Base-by-base conservation (phyloP, 2,113 vertebrate genomes). In the Chionomys nivalis region DNA sequence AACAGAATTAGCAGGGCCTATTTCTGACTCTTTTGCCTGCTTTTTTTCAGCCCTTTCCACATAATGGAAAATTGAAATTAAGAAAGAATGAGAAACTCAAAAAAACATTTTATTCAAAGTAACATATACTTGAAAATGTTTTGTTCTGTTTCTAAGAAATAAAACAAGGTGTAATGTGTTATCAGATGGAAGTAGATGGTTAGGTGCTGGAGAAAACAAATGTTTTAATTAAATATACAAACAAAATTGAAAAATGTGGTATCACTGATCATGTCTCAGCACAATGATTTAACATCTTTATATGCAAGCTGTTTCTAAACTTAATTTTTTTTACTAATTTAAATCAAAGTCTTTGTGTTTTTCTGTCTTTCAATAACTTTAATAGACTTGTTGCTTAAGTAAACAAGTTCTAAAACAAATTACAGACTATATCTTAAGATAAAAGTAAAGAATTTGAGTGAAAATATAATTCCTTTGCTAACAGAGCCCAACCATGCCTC, bases 391-490 rank as follows among this genome's bases (percentile, higher is more conserved):
- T 7, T 58, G 73, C 28, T 49, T 94, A 24, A 92, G 88, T 73
- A 96, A 94, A 21, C 7, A 96, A 94, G 49, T 68, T 97, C 89
- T 90, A 65, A 85, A 82, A 44, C 0, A 36, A 0, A 7, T 44
- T 77, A 14, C n/a, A 87, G 88, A 87, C 77, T 72, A 2, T 19
- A 75, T 73, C 2, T 33, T 68, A 68, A 96, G 90, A 33, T 81
- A 91, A 96, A 93, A 68, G 68, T 94, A 83, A 95, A 96, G 58
- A 17, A 42, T 95, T 66, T 95, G 47, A 86, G 8, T 91, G 49
- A 90, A 94, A 97, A 96, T 89, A 70, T 75, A 39, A 92, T 93
- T 23, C 6, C 75, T 5, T 49, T 90, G n/a, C 6, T 58, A 65
- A 70, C 4, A n/a, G 16, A 77, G 90, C 93, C 47, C 39, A 94